phyloP scores from a whole-genome alignment of 1,140 invertebrate genomes.

The Pseudachorutes palmiensis region DNA sequence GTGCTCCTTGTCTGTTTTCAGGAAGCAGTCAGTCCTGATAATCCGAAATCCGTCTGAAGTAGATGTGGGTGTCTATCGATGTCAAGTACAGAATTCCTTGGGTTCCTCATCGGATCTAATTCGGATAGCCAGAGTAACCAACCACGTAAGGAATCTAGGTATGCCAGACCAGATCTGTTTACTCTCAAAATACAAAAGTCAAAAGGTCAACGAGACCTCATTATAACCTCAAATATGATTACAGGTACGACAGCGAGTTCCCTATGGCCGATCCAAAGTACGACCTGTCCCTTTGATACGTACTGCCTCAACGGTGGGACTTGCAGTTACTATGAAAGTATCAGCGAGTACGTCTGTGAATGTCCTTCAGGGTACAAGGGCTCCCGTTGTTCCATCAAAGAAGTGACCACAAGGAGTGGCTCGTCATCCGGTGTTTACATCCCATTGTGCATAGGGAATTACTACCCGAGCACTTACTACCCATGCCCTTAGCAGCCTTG shows the following conservation, averaged over 20 bases:
- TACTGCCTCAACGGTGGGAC: constrained; percentile 38
- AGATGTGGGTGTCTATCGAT: constrained; percentile 34
- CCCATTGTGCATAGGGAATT: background rate
- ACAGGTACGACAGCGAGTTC: constrained; percentile 24
- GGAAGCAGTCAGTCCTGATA: constrained; percentile 37
- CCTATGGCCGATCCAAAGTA: constrained; percentile 34
- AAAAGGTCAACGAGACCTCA: too few species aligned
- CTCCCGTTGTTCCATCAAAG: background rate
- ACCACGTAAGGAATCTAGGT: background rate
- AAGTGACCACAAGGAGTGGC: constrained; percentile 1
- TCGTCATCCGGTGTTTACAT: background rate
- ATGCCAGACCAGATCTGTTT: too few species aligned
- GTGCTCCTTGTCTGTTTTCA: constrained; percentile 26
- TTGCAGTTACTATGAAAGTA: constrained; percentile 37
- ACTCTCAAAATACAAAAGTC: too few species aligned
- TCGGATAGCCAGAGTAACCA: constrained; percentile 16
- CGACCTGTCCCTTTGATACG: constrained; percentile 32
- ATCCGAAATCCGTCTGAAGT: constrained; percentile 36
- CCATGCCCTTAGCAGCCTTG: background rate
- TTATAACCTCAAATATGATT: too few species aligned
- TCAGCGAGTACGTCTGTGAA: constrained; percentile 37
- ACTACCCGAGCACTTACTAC: background rate
- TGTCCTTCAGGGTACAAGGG: constrained; percentile 17
- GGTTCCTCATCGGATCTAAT: constrained; percentile 32
- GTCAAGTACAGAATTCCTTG: constrained; percentile 35